Base-by-base conservation (phyloP, 2,113 vertebrate species). In the Onychostruthus taczanowskii region DNA sequence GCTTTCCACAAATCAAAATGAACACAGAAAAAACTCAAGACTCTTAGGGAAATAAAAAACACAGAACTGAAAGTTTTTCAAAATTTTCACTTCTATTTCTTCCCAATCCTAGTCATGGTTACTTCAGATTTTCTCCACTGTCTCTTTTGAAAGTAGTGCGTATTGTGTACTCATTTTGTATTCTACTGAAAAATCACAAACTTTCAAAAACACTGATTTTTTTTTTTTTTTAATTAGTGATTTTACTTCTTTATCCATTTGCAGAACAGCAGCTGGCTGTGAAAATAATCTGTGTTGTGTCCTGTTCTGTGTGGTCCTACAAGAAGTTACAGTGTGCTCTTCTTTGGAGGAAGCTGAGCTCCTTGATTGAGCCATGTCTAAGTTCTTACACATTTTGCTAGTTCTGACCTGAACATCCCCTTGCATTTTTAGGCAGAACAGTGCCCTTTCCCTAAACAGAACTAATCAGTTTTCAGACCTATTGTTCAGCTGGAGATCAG, bases 351-450 rank as follows among this genome's bases (percentile, higher is more conserved):
- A 93, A 92, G 43, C 8, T 67, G 56, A 90, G 58, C 16, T 85
- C 26, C n/a, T 90, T 2, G 1, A 2, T 1, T 33, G 37, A 62
- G 28, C n/a, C 6, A 2, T 3, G 0, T 43, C 47, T 43, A 56
- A 37, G 22, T n/a, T 63, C 63, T 76, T 83, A 49, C 33, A 46
- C 14, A 18, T 23, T 68, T 53, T 79, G 2, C 24, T 73, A 11
- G 13, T 52, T 90, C 41, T 88, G 10, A 37, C 24, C 13, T 44
- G 22, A 72, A 58, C 23, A 49, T 27, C 31, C 35, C 63, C 47
- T 39, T 39, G 27, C 39, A 53, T 53, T 84, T 89, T 78, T 63
- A 77, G 44, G 46, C 58, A 94, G 56, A 41, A 30, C 18, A 59
- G 8, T 33, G 16, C 62, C 30, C 49, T 82, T 75, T 28, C 30